Base-by-base conservation (phyloP, 2,113 vertebrate genomes). In the Murina feae region DNA sequence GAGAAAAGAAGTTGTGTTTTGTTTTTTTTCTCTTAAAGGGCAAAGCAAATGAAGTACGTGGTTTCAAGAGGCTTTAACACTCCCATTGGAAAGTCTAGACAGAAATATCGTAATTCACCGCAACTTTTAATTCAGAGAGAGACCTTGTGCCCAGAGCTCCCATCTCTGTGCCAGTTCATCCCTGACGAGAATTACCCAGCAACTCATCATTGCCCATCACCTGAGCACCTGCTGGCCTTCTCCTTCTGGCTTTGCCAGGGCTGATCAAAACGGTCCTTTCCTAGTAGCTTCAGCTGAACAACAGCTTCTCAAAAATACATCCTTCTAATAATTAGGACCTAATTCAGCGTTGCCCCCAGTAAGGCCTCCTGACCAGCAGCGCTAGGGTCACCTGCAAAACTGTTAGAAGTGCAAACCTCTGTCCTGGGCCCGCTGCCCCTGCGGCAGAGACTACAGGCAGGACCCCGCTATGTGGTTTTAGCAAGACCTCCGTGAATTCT, bases 21-120 rank as follows among this genome's bases (percentile, higher is more conserved):
- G n/a, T n/a, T 69, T 93, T 79, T 91, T 94, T n/a, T 80, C 92
- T 93, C 55, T 83, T 68, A 58, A 69, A 82, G 84, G 91, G 71
- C 37, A 86, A 79, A 69, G 94, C 71, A 96, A 95, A 96, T 94
- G 78, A 97, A 79, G 42, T 75, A 37, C 42, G 28, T 71, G 47
- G 30, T 86, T 49, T 65, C 3, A 63, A 39, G 30, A 68, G n/a
- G 71, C n/a, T 87, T 42, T 20, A 85, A 87, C 16, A 25, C 10
- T 76, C 39, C 91, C 18, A 9, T 0, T 89, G 69, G 51, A 74
- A 65, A 94, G 39, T 78, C 18, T n/a, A 74, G 13, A 65, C 5
- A n/a, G 53, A 78, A 91, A 51, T 35, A 60, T 3, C 28, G 2
- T 18, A 58, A 65, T 25, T 42, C 28, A 66, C 0, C 2, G 20